phyloP scores from a whole-genome alignment of 2,113 vertebrate genomes.

The Pollimyrus isidori region DNA sequence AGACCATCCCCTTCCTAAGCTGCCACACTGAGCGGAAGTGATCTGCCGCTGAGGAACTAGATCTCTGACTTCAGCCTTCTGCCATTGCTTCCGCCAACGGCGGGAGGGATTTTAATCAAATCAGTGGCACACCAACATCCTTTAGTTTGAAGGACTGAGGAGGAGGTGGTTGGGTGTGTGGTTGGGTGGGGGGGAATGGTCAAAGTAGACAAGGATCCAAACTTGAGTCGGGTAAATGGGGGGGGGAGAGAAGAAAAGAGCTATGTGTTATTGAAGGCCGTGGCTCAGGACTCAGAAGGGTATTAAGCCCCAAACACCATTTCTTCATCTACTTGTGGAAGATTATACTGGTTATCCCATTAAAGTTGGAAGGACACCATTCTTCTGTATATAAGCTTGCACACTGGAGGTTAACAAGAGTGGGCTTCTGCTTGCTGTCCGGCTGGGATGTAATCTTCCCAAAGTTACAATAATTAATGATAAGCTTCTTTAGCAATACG shows the following conservation, averaged over 20 bases:
- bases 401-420: slow-evolving; percentile 99
- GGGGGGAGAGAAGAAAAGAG: slow-evolving; percentile 12
- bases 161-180: too few relatives aligned
- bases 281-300: slow-evolving; percentile 76
- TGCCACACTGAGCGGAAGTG: background rate
- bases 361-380: slow-evolving; percentile 99
- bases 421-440: slow-evolving; percentile 96
- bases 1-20: too few relatives aligned
- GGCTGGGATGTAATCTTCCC: slow-evolving; percentile 98
- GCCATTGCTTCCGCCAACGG: background rate
- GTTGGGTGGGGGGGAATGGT: background rate
- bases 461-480: slow-evolving; percentile 99
- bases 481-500: slow-evolving; percentile 99
- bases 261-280: slow-evolving; percentile 45
- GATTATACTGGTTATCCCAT: slow-evolving; percentile 99
- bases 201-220: background rate
- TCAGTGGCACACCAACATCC: background rate
- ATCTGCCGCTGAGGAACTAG: background rate
- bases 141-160: background rate
- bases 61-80: background rate
- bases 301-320: slow-evolving; percentile 96
- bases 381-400: slow-evolving; percentile 99
- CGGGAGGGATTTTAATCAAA: background rate
- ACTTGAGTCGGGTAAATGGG: slow-evolving; percentile 13
- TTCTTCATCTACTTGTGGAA: slow-evolving; percentile 88